Evolutionary conservation across 2,888 invertebrate genomes (phyloP), one percentile per base, ranked within the genome.

Genomic region (Arrhopalites spinosus): DNA sequence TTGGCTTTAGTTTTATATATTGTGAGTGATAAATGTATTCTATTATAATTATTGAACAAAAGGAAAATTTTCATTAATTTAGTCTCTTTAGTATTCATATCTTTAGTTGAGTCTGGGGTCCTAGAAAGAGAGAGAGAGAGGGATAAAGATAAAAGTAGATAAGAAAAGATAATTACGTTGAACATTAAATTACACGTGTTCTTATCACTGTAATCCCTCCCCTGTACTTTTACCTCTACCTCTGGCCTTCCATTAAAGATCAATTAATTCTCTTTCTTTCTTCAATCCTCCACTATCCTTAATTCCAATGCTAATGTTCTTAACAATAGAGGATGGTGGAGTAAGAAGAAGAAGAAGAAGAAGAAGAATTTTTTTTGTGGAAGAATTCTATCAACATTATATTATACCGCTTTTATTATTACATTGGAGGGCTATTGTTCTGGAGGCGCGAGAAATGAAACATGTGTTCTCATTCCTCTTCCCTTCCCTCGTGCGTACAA

Each of bases 361-460:
- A 36, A 36, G 36, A 11, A 11, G 36, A 36, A 36, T 36, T 47
- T 15, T n/a, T n/a, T n/a, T n/a, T 23, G 56, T 23, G 36, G 36
- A 36, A 36, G 11, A 36, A 36, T 20, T 61, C 59, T 27, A 61
- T 23, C 27, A 61, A 61, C 23, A 27, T n/a, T 61, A 23, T 13
- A 61, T 61, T 61, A 61, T 7, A 25, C 5, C 59, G 3, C 11
- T 36, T 64, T 20, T 64, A 5, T 36, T 20, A 30, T 17, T 36
- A 30, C 30, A 36, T 2, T 7, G 17, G 17, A 20, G 8, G 13
- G 29, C n/a, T 30, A 45, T 56, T 70, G 56, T 70, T 70, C 53
- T 70, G n/a, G 29, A 74, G 76, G 72, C 73, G 59, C 71, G 56
- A 76, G 79, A 81, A 81, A 78, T 77, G 71, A 78, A 80, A 78